Percentiles rank a stretch among this genome's conserved stretches.
Conservation (phyloP, 2,888 invertebrate species). For the Aproaerema taeniolella region DNA sequence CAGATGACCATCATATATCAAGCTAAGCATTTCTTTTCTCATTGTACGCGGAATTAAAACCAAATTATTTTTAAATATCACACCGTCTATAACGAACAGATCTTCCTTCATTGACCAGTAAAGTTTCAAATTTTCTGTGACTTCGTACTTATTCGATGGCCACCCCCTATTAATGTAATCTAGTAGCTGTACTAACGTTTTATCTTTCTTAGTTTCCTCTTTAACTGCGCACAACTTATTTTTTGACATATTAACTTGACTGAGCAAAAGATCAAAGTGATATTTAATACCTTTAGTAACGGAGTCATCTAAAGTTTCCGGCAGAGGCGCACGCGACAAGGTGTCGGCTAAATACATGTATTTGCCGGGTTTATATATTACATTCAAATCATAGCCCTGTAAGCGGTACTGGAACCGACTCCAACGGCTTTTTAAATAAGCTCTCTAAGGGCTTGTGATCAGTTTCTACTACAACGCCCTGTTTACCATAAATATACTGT, state of each 20-base stretch:
- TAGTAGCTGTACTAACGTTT: background rate
- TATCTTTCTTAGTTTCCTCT: constrained; percentile 5
- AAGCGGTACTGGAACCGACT: constrained; percentile 1
- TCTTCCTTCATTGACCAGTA: constrained; percentile 1
- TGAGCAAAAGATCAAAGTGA: background rate
- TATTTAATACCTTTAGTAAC: background rate
- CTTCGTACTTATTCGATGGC: constrained; percentile 3
- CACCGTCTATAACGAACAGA: background rate
- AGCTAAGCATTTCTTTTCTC: constrained; percentile 7
- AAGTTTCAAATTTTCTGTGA: constrained; percentile 5
- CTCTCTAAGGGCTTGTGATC: constrained; percentile 22
- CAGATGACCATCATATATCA: constrained; percentile 13
- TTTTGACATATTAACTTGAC: background rate
- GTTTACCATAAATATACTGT: constrained; percentile 20
- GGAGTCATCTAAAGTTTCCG: background rate
- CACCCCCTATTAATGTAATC: background rate
- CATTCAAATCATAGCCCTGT: background rate
- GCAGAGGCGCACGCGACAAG: constrained; percentile 1
- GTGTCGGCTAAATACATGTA: constrained; percentile 1
- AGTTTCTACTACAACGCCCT: constrained; percentile 16
- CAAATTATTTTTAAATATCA: constrained; percentile 7
- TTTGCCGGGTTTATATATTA: background rate
- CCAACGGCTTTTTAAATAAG: constrained; percentile 15
- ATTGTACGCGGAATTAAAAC: constrained; percentile 8
- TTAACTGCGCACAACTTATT: background rate